These are phyloP conservation scores for Steinernema carpocapsae DNA, from an alignment of 2,888 invertebrate genomes.

Conservation along the genomic window DNA sequence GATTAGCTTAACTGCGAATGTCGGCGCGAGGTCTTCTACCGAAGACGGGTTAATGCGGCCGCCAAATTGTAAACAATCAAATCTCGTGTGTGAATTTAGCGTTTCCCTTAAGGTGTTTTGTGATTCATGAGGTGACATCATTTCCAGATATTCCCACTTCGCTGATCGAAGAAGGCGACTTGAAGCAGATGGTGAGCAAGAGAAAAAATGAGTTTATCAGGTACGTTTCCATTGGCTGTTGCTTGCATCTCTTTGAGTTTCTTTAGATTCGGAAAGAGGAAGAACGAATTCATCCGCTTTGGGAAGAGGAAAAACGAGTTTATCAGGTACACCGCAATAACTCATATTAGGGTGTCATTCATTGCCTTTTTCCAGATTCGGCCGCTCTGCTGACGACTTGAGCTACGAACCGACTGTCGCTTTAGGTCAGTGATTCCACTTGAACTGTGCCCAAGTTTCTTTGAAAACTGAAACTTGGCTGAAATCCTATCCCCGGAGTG, in stretches of 20 bases:
- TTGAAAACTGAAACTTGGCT: too few relatives aligned
- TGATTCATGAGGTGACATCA: slow-evolving; percentile 16
- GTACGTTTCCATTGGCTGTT: background rate
- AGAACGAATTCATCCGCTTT: slow-evolving; percentile 54
- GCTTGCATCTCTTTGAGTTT: background rate
- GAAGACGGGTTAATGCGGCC: too few relatives aligned
- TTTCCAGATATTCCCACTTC: background rate
- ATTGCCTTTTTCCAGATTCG: slow-evolving; percentile 35
- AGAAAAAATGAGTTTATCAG: slow-evolving; percentile 27
- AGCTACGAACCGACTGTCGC: slow-evolving; percentile 32
- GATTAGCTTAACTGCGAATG: too few relatives aligned
- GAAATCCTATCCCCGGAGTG: background rate
- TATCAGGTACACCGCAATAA: slow-evolving; percentile 5
- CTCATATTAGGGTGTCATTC: background rate
- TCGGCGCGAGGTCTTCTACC: too few relatives aligned
- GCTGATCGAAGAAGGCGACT: background rate
- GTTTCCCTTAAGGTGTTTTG: background rate
- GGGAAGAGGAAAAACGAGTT: slow-evolving; percentile 35
- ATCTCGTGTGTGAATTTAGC: slow-evolving; percentile 6
- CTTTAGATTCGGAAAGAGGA: slow-evolving; percentile 53
- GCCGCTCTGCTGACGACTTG: slow-evolving; percentile 34
- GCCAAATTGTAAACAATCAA: slow-evolving; percentile 19
- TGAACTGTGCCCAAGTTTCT: too few relatives aligned
- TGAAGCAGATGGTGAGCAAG: slow-evolving; percentile 17
- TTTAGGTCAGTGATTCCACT: background rate